Base-by-base conservation (phyloP, 53 echinoderm and acorn worm genomes). In the Pentamera pediparva region DNA sequence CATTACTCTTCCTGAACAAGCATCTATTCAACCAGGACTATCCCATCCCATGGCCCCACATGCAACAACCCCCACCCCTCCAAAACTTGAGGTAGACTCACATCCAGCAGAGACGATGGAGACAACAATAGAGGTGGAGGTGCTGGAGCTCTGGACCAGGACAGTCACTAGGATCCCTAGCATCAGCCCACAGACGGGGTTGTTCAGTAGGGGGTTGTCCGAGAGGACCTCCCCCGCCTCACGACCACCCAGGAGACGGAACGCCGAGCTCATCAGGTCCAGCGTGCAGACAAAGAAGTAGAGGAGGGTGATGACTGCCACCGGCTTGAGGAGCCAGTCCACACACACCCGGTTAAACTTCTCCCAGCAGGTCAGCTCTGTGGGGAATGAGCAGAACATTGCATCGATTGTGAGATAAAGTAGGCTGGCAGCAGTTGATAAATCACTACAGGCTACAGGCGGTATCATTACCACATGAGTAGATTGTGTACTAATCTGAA, bases 281-380 rank as follows among this genome's bases (percentile, higher is more conserved):
- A 98, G 61, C 5, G 98, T 91, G 63, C 98, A 98, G 86, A 98
- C 87, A 78, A 98, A 98, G 81, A 98, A 69, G 62, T 98, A 98
- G 20, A 98, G 86, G 10, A 98, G 79, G 5, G 35, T 62, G 24
- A 98, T 9, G 62, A 92, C 82, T 33, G 72, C 58, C 41, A 92
- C 34, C 17, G 91, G 98, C 73, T 91, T 98, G 37, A 75, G 26
- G 20, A 89, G 27, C 81, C 83, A 82, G 50, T 87, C 83, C 1
- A 86, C 28, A 3, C 81, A 11, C 6, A 92, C 86, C 27, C 85
- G 70, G 32, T 35, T 76, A 6, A 78, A 20, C 65, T 92, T 98
- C 24, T 63, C 78, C 26, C 62, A 52, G 24, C 69, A 74, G 29
- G 65, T 64, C 21, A 93, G 74, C 35, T 93, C 93, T 93, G 78